Evolutionary conservation across 2,888 invertebrate species (phyloP).

Genomic region (Xylota segnis): DNA sequence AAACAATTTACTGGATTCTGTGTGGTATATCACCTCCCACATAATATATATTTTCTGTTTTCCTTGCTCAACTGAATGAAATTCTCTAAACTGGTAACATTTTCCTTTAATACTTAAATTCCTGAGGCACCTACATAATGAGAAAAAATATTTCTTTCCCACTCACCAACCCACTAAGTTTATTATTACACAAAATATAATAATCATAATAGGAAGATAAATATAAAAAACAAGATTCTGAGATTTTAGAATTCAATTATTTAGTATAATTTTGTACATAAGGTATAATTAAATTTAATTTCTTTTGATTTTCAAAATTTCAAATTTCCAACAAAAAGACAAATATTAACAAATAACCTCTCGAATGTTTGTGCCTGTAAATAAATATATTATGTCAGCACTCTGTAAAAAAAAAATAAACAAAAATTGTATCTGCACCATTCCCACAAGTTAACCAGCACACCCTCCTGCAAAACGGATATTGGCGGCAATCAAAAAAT

Average conservation of each 20-base stretch:
- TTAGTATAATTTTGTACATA: slow-evolving; percentile 21
- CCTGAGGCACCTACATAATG: too few species aligned
- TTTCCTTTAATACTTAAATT: too few species aligned
- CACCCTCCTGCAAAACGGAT: neutral
- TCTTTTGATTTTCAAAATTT: slow-evolving; percentile 4
- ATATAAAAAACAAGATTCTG: neutral
- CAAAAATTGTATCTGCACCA: slow-evolving; percentile 18
- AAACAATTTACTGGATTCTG: too few species aligned
- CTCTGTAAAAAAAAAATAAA: neutral
- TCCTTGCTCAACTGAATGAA: too few species aligned
- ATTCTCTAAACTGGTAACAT: too few species aligned
- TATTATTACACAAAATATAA: neutral
- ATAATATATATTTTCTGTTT: too few species aligned
- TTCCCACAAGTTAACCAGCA: neutral
- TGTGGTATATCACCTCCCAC: too few species aligned
- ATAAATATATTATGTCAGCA: slow-evolving; percentile 7
- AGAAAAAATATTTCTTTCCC: neutral
- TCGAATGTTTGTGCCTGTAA: slow-evolving; percentile 33
- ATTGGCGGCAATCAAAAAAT: slow-evolving; percentile 27
- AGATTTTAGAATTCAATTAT: slow-evolving; percentile 2
- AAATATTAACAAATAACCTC: neutral
- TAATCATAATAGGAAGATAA: neutral
- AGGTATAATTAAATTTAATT: slow-evolving; percentile 14
- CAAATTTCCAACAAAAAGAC: neutral
- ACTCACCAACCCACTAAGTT: neutral